Conservation (phyloP, 2,113 vertebrate genomes). For the Ptilonorhynchus violaceus region DNA sequence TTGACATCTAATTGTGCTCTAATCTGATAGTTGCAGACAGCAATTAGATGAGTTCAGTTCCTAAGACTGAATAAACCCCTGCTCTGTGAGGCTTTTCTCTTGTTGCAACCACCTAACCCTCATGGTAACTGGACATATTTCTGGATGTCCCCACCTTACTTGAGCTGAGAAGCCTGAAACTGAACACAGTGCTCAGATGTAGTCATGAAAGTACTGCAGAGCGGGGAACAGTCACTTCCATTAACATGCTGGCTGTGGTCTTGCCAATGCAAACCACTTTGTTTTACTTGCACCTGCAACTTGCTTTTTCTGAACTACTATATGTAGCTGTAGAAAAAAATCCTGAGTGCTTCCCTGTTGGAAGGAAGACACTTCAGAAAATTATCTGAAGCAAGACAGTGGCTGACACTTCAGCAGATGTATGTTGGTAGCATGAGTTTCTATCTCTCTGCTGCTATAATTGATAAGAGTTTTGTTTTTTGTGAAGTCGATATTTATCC, state of each 20-base stretch:
- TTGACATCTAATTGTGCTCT: not conserved
- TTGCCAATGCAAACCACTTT: not conserved
- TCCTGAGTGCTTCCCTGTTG: not conserved
- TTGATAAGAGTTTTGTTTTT: not conserved
- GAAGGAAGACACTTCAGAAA: not conserved
- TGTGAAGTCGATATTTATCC: not conserved
- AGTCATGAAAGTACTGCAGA: not conserved
- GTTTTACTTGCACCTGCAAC: not conserved
- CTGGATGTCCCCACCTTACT: not conserved
- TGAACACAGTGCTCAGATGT: not conserved
- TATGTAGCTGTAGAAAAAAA: not conserved
- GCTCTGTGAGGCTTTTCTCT: not conserved
- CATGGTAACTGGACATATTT: not conserved
- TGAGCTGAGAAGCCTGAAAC: not conserved
- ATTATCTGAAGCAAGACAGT: not conserved
- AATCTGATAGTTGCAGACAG: not conserved
- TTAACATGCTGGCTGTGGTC: not conserved
- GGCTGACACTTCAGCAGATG: not conserved
- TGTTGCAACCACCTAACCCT: not conserved
- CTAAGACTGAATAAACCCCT: not conserved
- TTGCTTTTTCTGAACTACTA: not conserved
- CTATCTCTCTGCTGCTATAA: not conserved
- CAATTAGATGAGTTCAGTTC: not conserved
- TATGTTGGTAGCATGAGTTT: not conserved
- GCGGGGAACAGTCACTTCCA: not conserved